Evolutionary conservation across 2,797 vertebrate genomes (phyloP), one percentile per base, ranked within the genome.

Genomic region (Sphenopsis melanotis): DNA sequence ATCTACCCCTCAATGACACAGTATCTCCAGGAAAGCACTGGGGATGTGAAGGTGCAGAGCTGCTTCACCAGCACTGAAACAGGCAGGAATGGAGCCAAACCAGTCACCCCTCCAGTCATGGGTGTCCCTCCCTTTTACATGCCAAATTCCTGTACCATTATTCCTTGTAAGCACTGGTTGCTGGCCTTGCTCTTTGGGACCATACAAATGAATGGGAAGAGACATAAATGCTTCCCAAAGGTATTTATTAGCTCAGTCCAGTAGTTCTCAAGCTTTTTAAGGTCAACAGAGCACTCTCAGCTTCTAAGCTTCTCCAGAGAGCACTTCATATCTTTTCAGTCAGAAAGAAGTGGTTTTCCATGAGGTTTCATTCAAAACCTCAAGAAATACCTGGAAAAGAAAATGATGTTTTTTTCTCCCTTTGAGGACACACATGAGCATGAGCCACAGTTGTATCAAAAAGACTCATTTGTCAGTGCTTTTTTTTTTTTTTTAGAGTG

Each of bases 11-110:
- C 15, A 57, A 37, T 18, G 55, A 42, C 37, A 70, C 1, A 23
- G 14, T 3, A 59, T 11, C 10, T 60, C n/a, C 37, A 68, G 37
- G 27, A 70, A 70, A 91, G 30, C 30, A 59, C 12, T 8, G 14
- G 11, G 37, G 64, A n/a, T 0, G 0, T 3, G 3, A 84, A 55
- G 27, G 64, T 22, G 30, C 23, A 36, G 32, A 18, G n/a, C 3
- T 80, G 41, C 15, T 77, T 57, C 24, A 13, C 0, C 3, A 83
- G 32, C 44, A 44, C 32, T 23, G 47, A 7, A 65, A 56, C 23
- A 60, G 15, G 57, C 7, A 49, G 32, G 19, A 17, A 71, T 3
- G 7, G 53, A 83, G 12, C 8, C 64, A 86, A 77, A 72, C 8
- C 14, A 30, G 15, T 2, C 12, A 46, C 5, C 12, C 29, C 57